These are phyloP conservation scores for Agapornis roseicollis DNA, from an alignment of 2,113 vertebrate genomes.

Conservation along the genomic window DNA sequence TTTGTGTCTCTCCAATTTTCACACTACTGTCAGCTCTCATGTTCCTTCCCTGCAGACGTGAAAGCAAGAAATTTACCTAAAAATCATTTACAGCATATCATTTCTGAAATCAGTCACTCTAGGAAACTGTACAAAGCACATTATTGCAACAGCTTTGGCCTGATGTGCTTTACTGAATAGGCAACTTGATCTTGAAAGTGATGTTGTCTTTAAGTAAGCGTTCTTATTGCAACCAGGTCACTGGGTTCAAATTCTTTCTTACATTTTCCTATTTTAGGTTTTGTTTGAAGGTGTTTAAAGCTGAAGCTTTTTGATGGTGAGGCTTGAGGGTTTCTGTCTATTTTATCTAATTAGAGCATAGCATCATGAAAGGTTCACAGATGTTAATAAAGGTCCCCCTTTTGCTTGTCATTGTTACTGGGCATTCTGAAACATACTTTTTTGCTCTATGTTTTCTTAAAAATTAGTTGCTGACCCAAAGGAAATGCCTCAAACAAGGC, in stretches of 20 bases:
- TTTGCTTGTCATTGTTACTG: not conserved
- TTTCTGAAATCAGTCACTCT: slow-evolving; percentile 31
- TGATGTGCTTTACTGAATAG: not conserved
- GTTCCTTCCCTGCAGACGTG: slow-evolving; percentile 43
- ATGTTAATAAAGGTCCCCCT: not conserved
- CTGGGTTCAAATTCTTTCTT: not conserved
- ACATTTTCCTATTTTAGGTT: not conserved
- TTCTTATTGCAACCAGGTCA: not conserved
- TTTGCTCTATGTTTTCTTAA: not conserved
- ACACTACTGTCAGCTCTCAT: slow-evolving; percentile 24
- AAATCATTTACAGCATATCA: slow-evolving; percentile 30
- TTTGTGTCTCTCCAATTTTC: slow-evolving; percentile 59
- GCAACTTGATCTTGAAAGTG: not conserved
- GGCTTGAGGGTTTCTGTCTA: not conserved
- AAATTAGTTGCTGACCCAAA: slow-evolving; percentile 14
- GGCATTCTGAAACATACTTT: not conserved
- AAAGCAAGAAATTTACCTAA: slow-evolving; percentile 48
- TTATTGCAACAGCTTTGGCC: not conserved
- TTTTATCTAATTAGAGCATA: not conserved
- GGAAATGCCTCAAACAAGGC: not conserved
- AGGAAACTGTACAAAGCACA: not conserved
- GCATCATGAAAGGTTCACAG: not conserved
- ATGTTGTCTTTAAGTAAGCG: not conserved
- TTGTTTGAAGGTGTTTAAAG: not conserved
- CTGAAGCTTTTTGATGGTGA: not conserved